A percentile compares a stretch with the other conserved stretches of the same genome.
Evolutionary conservation across 2,113 vertebrate genomes (phyloP).

Genomic region (Sapayoa aenigma): DNA sequence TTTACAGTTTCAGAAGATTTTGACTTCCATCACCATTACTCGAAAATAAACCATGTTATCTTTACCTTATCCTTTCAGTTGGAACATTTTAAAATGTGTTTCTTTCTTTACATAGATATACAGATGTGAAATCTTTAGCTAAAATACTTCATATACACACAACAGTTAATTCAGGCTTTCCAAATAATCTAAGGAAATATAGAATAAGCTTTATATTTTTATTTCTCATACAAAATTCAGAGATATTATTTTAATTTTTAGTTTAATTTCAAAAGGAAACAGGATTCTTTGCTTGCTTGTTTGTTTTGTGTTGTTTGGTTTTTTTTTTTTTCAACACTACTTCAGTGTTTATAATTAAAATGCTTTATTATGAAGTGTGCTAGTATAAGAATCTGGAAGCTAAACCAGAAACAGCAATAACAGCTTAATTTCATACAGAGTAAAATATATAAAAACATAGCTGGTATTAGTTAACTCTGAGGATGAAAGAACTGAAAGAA

Average conservation of each 20-base stretch:
- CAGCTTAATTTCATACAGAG: background rate
- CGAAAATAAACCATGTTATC: background rate
- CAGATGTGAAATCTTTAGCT: background rate
- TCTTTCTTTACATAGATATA: background rate
- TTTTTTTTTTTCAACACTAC: background rate
- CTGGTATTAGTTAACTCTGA: background rate
- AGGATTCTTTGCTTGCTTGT: background rate
- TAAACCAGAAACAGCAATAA: background rate
- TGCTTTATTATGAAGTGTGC: background rate
- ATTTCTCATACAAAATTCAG: background rate
- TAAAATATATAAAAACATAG: background rate
- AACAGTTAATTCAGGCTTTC: background rate
- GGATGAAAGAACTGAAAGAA: background rate
- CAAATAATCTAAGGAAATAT: background rate
- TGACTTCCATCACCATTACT: background rate
- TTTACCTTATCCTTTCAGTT: background rate
- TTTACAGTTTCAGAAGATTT: background rate
- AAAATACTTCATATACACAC: background rate
- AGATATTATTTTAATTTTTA: background rate
- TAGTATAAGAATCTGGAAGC: background rate
- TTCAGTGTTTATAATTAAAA: background rate
- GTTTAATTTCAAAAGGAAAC: background rate
- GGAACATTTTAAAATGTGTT: background rate
- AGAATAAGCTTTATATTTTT: background rate
- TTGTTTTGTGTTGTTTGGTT: background rate